Percentiles rank a stretch among this genome's conserved stretches.
Evolutionary conservation across 2,888 invertebrate species (phyloP).

Genomic region (Melanotus villosus): DNA sequence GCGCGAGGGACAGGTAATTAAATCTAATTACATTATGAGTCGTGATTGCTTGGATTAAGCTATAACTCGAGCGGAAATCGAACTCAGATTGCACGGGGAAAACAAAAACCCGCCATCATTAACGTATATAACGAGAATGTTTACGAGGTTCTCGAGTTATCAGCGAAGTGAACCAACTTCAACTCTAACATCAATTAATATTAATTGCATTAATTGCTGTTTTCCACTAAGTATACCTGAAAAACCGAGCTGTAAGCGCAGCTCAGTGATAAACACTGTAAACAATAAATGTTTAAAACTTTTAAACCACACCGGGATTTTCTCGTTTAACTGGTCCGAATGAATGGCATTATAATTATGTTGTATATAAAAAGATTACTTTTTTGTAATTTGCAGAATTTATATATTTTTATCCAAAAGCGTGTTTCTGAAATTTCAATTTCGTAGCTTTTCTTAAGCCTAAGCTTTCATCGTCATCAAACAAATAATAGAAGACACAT

Average conservation of each 20-base stretch:
- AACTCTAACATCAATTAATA: conserved; percentile 40
- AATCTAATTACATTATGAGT: conserved; percentile 62
- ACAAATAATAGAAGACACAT: too few relatives aligned
- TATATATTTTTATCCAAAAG: too few relatives aligned
- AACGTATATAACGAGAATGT: conserved; percentile 50
- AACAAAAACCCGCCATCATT: conserved; percentile 48
- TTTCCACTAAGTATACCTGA: conserved; percentile 24
- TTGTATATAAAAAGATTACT: too few relatives aligned
- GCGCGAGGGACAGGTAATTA: conserved; percentile 52
- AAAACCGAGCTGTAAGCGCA: neutral
- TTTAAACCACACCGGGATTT: too few relatives aligned
- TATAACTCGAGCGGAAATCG: conserved; percentile 62
- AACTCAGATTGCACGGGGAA: conserved; percentile 59
- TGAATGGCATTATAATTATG: too few relatives aligned
- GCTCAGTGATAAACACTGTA: neutral
- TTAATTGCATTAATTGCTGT: conserved; percentile 41
- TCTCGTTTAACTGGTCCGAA: too few relatives aligned
- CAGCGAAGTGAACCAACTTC: conserved; percentile 34
- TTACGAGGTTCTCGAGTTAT: conserved; percentile 46
- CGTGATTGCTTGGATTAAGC: conserved; percentile 63
- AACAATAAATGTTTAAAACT: neutral
- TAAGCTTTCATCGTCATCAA: too few relatives aligned
- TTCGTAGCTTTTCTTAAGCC: too few relatives aligned
- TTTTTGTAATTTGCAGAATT: too few relatives aligned
- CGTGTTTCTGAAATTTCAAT: too few relatives aligned